These are phyloP conservation scores for Melitaea athalia DNA, from an alignment of 2,888 invertebrate genomes.

Conservation along the genomic window DNA sequence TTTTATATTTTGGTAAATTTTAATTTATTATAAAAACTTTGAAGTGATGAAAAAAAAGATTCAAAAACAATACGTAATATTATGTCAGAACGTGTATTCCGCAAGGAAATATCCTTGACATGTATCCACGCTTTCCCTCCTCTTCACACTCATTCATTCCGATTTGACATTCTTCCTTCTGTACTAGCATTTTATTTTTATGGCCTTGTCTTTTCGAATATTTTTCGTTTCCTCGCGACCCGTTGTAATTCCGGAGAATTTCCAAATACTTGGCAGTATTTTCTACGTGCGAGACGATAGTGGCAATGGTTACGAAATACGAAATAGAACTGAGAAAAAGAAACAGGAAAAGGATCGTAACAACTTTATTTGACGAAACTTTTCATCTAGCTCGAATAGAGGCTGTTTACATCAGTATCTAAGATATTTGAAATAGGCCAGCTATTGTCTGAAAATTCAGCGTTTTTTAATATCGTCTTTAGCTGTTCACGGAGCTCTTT, in stretches of 20 bases:
- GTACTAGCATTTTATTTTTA: conserved; percentile 69
- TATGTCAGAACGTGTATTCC: not conserved
- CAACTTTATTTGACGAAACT: conserved; percentile 42
- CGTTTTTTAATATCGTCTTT: conserved; percentile 52
- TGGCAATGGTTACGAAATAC: conserved; percentile 44
- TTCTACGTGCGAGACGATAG: conserved; percentile 45
- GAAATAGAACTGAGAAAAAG: conserved; percentile 44
- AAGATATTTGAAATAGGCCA: conserved; percentile 50
- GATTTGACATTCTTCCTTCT: conserved; percentile 59
- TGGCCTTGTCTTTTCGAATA: conserved; percentile 62
- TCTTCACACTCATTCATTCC: conserved; percentile 54
- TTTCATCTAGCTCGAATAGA: conserved; percentile 37
- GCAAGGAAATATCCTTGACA: conserved; percentile 10
- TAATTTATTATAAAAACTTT: not conserved
- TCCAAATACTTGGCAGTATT: conserved; percentile 57
- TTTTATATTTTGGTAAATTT: not conserved
- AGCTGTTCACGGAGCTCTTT: conserved; percentile 63
- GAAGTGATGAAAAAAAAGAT: not conserved
- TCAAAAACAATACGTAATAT: not conserved
- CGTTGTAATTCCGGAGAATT: conserved; percentile 57
- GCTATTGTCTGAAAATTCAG: conserved; percentile 47
- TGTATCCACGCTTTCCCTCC: conserved; percentile 14
- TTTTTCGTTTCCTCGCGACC: conserved; percentile 54
- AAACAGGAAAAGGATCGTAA: conserved; percentile 44
- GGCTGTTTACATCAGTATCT: conserved; percentile 42